phyloP scores from a whole-genome alignment of 2,888 invertebrate species.

The Teleiodes luculella region DNA sequence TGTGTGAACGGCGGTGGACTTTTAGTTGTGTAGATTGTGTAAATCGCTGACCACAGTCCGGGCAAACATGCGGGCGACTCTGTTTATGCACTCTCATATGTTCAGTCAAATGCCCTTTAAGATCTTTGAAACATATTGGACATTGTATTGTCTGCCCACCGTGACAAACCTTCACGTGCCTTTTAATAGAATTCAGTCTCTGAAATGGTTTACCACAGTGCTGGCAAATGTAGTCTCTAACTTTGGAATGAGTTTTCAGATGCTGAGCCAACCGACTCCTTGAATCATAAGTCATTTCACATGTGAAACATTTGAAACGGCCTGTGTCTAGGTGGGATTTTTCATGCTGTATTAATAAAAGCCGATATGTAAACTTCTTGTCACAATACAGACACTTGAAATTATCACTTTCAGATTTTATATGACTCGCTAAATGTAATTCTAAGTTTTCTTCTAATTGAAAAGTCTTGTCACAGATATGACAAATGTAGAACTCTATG shows the following conservation, averaged over 20 bases:
- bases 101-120: slow-evolving; percentile 89
- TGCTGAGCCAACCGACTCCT: slow-evolving; percentile 81
- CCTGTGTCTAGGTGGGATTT: slow-evolving; percentile 86
- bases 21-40: slow-evolving; percentile 91
- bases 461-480: slow-evolving; percentile 87
- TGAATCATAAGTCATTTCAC: slow-evolving; percentile 84
- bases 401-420: slow-evolving; percentile 49
- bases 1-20: slow-evolving; percentile 90
- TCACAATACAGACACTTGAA: slow-evolving; percentile 84
- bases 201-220: slow-evolving; percentile 89
- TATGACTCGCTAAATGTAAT: slow-evolving; percentile 85
- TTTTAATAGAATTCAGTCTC: slow-evolving; percentile 84
- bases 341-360: slow-evolving; percentile 80
- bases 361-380: slow-evolving; percentile 49
- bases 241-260: slow-evolving; percentile 84
- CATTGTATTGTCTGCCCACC: slow-evolving; percentile 88
- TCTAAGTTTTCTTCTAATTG: slow-evolving; percentile 86
- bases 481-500: slow-evolving; percentile 80
- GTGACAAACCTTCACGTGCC: slow-evolving; percentile 87
- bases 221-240: slow-evolving; percentile 87
- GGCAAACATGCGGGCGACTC: slow-evolving; percentile 87
- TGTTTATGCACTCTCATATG: slow-evolving; percentile 90
- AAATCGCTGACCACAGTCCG: slow-evolving; percentile 87
- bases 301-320: slow-evolving; percentile 84
- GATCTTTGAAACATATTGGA: slow-evolving; percentile 87